Base-by-base conservation (phyloP, 2,888 invertebrate genomes). In the Phengaris alcon region DNA sequence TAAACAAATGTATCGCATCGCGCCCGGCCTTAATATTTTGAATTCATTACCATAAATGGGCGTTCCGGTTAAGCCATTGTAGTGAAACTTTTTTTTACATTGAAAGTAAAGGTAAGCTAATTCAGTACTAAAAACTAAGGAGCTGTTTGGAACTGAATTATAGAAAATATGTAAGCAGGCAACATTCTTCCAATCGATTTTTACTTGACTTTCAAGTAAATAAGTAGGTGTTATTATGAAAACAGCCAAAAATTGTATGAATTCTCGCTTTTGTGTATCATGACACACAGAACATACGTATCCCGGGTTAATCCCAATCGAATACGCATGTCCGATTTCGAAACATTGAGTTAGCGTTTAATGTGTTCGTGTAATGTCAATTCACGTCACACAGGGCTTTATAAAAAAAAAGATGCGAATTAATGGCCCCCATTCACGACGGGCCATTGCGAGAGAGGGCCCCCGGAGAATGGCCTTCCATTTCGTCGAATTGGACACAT, bases 341-440 rank as follows among this genome's bases (percentile, higher is more conserved):
- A 64, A 64, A 48, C 84, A 84, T 84, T 84, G 85, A 88, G 88
- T 89, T 88, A 87, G 89, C 86, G 85, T 85, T 84, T 87, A 89
- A 89, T 89, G 88, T 88, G 86, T 84, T 88, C 85, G 84, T 86
- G 85, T 87, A 87, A 87, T 86, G 89, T 90, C 90, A 87, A 89
- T 89, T 88, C 87, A 84, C 87, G 89, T 91, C 90, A 89, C 89
- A 89, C 86, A 83, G 86, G 86, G 87, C 89, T 90, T 89, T 90
- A 90, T 90, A 90, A 91, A 91, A 91, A 91, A 91, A 91, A 92
- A 91, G 91, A 91, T 90, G 88, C 86, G 91, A 90, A 91, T 92
- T 93, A 92, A 92, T 92, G 90, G 90, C 84, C 85, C 88, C 89
- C 90, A 90, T 91, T 91, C 89, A 85, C 85, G 85, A 88, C 87